phyloP scores from a whole-genome alignment of 2,888 invertebrate genomes.

The Hydrotaea cyrtoneurina region DNA sequence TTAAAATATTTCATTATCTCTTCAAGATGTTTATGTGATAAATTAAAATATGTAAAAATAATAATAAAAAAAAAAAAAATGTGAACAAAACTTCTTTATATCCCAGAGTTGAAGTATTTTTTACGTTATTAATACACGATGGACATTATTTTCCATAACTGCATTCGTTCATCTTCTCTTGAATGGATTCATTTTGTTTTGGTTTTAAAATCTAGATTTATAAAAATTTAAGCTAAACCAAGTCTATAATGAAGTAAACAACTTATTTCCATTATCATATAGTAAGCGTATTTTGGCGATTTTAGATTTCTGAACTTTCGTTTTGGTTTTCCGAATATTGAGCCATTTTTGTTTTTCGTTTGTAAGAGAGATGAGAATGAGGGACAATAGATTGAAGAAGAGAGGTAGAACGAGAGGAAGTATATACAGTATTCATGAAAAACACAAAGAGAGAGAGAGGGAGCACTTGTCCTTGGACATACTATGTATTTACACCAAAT shows the following conservation, averaged over 20 bases:
- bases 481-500: slow-evolving; percentile 23
- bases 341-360: not conserved
- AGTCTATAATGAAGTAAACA: slow-evolving; percentile 52
- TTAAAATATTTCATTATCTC: slow-evolving; percentile 35
- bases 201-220: slow-evolving; percentile 9
- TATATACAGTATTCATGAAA: not conserved
- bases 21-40: not conserved
- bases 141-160: not conserved
- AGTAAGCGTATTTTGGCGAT: slow-evolving; percentile 66
- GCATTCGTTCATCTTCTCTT: slow-evolving; percentile 12
- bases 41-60: slow-evolving; percentile 1
- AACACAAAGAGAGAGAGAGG: not conserved
- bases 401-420: not conserved
- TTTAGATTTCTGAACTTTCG: slow-evolving; percentile 16
- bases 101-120: slow-evolving; percentile 31
- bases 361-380: not conserved
- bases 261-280: slow-evolving; percentile 56
- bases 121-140: not conserved
- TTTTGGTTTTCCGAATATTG: not conserved
- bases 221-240: slow-evolving; percentile 59
- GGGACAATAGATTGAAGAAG: not conserved
- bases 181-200: not conserved
- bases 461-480: not conserved
- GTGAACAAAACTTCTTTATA: slow-evolving; percentile 23
- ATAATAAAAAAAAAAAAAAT: not conserved